Evolutionary conservation across 2,113 vertebrate species (phyloP).

Genomic region (Apistogramma diplotaenia): DNA sequence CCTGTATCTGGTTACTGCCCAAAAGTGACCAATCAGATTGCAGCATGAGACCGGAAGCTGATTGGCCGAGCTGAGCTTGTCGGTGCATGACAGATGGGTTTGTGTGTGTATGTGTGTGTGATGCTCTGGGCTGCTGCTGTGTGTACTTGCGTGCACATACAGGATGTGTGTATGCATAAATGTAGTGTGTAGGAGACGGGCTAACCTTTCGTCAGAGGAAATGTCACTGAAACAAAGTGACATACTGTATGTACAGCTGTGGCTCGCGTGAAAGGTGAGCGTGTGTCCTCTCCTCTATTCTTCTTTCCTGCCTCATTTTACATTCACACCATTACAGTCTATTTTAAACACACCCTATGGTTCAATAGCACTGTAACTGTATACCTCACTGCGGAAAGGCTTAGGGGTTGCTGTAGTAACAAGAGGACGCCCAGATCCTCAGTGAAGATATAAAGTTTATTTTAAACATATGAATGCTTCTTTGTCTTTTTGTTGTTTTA

Average conservation of each 20-base stretch:
- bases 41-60: not conserved
- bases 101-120: not conserved
- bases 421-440: not conserved
- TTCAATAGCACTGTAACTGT: not conserved
- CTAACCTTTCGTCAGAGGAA: constrained; percentile 49
- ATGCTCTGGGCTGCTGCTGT: constrained; percentile 11
- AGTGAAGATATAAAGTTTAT: not conserved
- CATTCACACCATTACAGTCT: constrained; percentile 21
- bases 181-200: not conserved
- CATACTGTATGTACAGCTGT: constrained; percentile 7
- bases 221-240: constrained; percentile 47
- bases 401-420: not conserved
- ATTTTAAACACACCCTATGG: constrained; percentile 24
- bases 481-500: not conserved
- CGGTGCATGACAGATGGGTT: constrained; percentile 18
- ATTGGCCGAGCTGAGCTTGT: constrained; percentile 17
- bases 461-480: not conserved
- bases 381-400: not conserved
- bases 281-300: not conserved
- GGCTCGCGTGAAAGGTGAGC: constrained; percentile 11
- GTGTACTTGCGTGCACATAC: constrained; percentile 6
- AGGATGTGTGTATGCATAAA: not conserved
- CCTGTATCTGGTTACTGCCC: not conserved
- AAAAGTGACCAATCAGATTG: constrained; percentile 32
- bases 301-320: constrained; percentile 15